Evolutionary conservation across 2,113 vertebrate genomes (phyloP).

Genomic region (Collichthys lucidus): DNA sequence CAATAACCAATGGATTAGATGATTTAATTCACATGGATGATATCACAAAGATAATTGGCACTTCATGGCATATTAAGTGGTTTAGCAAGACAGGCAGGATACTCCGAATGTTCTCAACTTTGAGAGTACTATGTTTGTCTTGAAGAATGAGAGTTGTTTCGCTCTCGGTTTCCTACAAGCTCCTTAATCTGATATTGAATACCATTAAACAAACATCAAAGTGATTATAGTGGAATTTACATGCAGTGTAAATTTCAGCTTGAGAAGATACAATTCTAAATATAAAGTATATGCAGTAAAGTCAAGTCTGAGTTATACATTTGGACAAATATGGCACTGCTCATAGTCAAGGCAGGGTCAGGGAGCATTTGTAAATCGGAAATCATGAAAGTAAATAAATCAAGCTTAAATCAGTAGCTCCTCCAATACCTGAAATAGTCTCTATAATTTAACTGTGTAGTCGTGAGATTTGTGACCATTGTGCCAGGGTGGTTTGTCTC

Average conservation of each 20-base stretch:
- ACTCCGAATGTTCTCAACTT: neutral
- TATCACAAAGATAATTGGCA: neutral
- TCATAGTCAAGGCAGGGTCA: neutral
- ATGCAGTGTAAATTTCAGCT: neutral
- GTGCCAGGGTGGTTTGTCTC: neutral
- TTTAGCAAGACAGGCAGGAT: too few species aligned
- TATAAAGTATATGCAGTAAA: neutral
- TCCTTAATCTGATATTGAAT: constrained; percentile 11
- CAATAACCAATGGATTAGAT: too few species aligned
- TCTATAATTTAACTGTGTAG: too few species aligned
- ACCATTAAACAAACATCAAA: neutral
- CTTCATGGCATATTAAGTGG: too few species aligned
- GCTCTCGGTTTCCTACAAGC: neutral
- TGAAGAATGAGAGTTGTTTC: neutral
- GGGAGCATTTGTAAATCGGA: neutral
- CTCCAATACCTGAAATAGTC: neutral
- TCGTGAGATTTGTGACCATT: neutral
- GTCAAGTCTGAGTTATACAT: constrained; percentile 7
- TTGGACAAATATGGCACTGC: neutral
- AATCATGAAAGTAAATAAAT: neutral
- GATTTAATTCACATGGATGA: neutral
- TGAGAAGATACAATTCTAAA: neutral
- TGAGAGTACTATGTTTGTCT: neutral
- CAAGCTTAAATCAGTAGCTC: neutral
- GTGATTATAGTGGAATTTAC: constrained; percentile 18